Percentiles rank a stretch among this genome's conserved stretches.
phyloP scores from a whole-genome alignment of 2,888 invertebrate genomes.

The Tiliacea citrago region DNA sequence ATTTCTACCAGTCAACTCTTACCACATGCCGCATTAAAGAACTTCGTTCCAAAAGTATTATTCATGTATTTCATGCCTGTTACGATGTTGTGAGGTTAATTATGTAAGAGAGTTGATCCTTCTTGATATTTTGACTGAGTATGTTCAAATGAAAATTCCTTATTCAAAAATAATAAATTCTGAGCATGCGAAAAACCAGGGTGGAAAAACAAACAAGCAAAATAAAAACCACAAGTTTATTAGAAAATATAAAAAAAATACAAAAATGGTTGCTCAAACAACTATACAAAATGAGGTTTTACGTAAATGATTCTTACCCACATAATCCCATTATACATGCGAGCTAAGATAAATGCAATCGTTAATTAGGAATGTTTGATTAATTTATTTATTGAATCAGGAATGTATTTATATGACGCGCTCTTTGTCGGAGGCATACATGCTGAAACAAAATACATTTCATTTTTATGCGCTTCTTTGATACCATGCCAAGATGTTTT shows the following conservation, averaged over 20 bases:
- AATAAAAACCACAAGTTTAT: constrained; percentile 44
- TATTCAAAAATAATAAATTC: neutral
- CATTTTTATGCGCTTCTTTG: constrained; percentile 12
- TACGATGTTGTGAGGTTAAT: neutral
- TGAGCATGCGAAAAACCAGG: constrained; percentile 39
- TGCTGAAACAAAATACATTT: constrained; percentile 76
- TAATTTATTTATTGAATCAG: constrained; percentile 40
- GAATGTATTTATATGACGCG: constrained; percentile 56
- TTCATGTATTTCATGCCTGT: neutral
- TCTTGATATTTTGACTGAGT: neutral
- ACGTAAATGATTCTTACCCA: constrained; percentile 58
- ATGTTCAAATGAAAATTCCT: neutral
- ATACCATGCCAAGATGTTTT: constrained; percentile 5
- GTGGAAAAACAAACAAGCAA: constrained; percentile 42
- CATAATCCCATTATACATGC: constrained; percentile 50
- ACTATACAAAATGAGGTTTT: constrained; percentile 32
- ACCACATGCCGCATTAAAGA: no score
- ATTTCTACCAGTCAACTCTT: no score
- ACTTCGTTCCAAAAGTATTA: neutral
- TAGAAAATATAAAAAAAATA: constrained; percentile 23
- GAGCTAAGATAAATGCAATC: constrained; percentile 63
- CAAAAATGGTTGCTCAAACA: constrained; percentile 25
- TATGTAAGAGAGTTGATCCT: neutral
- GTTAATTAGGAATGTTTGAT: constrained; percentile 43
- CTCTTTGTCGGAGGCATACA: constrained; percentile 65